Base-by-base conservation (phyloP, 2,113 vertebrate genomes). In the Panurus biarmicus region DNA sequence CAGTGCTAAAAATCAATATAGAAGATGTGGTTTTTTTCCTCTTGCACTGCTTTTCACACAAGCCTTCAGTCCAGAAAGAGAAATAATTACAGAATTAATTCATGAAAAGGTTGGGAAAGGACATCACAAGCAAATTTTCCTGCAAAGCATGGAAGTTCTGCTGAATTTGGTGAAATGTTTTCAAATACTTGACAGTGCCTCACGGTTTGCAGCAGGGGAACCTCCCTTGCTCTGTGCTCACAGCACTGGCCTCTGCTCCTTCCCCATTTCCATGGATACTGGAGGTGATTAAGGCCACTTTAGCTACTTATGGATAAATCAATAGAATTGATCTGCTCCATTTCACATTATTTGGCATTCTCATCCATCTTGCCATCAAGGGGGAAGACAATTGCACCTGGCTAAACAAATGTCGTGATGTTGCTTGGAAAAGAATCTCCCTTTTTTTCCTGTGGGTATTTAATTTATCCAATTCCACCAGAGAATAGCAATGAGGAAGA, bases 271-370 rank as follows among this genome's bases (percentile, higher is more conserved):
- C 71, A 71, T 29, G 40, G 81, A 57, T n/a, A 78, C 45, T 29
- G 38, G 14, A 54, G 8, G 65, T 42, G 85, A 91, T 73, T 57
- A 93, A 69, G 50, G 35, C 38, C 50, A 89, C 83, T 95, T 79
- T 12, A 79, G 72, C 78, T 83, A 93, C 94, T 95, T 74, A 96
- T 67, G 81, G 87, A 91, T 94, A 89, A 87, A 95, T 95, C 87
- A 85, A 96, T 95, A 66, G 19, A 69, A 91, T 90, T 0, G 61
- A 94, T 79, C 61, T 12, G 53, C 67, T 22, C 5, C 75, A 35
- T 65, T 89, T 64, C 73, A 87, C 73, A 82, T 62, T 35, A 78
- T 86, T 90, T 71, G 74, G 90, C 66, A 24, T 83, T 83, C 90
- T 47, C 93, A 70, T 93, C 82, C 50, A 51, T 90, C 67, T 65